Base-by-base conservation (phyloP, 2,888 invertebrate genomes). In the Eupithecia inturbata region DNA sequence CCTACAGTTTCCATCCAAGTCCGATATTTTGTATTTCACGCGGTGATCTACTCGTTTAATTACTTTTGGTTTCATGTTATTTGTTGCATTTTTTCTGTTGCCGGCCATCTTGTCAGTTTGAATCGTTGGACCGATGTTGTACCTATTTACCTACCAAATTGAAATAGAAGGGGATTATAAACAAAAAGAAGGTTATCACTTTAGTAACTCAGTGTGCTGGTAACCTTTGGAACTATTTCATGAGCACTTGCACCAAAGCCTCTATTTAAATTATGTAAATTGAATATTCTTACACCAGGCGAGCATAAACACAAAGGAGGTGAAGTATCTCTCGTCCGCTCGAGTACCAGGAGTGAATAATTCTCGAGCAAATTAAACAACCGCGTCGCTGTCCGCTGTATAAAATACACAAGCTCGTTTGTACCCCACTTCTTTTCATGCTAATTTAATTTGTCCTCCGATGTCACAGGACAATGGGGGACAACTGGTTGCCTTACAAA, bases 371-470 rank as follows among this genome's bases (percentile, higher is more conserved):
- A 86, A 87, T 85, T 78, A 85, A 86, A 84, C 86, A 81, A 85
- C 73, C 75, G 72, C 73, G 75, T 70, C 71, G 62, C 77, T 68
- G 78, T 77, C 79, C 80, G 75, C 66, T 80, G 82, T 76, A 57
- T 57, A 85, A 82, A 85, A 84, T 83, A 86, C 79, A 85, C 82
- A 82, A 80, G 80, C 81, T 83, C 82, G 82, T 86, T 87, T 84
- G 85, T 83, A 81, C 75, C 77, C 74, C 77, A 82, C 85, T 85
- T 84, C 83, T 87, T 85, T 84, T 83, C 83, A 87, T 86, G 85
- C 82, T 87, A 87, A 88, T 88, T 88, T 85, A 85, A 87, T 87
- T 88, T 86, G 85, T 83, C 80, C 74, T n/a, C 82, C 80, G 79
- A 78, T 69, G 73, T 62, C 71, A 71, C 73, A 76, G 76, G 12